Evolutionary conservation across 2,888 invertebrate species (phyloP), one percentile per base, ranked within the genome.

Genomic region (Griposia aprilina): DNA sequence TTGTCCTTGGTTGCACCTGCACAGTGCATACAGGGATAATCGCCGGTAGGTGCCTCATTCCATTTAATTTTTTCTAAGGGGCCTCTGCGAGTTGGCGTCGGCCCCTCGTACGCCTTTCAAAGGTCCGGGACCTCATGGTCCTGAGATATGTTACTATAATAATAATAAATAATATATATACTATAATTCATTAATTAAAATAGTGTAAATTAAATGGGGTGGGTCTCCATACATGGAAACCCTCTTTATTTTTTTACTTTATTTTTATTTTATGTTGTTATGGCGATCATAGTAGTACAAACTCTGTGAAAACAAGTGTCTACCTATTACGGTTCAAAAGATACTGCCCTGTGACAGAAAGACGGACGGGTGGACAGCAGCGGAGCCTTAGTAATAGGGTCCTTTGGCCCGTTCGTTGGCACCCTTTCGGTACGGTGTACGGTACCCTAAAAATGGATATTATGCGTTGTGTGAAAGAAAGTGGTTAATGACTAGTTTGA

Each of bases 391-490:
- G 11, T 26, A 26, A 48, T 11, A 4, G 1, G 60, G 0, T n/a
- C n/a, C 65, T n/a, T n/a, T n/a, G n/a, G n/a, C n/a, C n/a, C n/a
- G n/a, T n/a, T n/a, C 17, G 26, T 48, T 7, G 7, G 1, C 3
- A 11, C 20, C 17, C 30, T 4, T 50, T 48, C 0, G 1, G 6
- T 59, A 17, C n/a, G 60, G 60, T 60, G 6, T 59, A 17, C n/a
- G 60, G 60, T 60, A 60, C 36, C 62, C 68, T 11, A 36, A n/a
- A 30, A 60, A 11, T 71, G 23, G 6, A 17, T 65, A 65, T 65
- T 59, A 52, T 48, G 45, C 71, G 20, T 63, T 30, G 26, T 65
- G 59, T 65, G n/a, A 23, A 68, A 82, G 41, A 72, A 74, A 81
- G 26, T 70, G 10, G 5, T 13, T 67, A 82, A 75, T 74, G 0